Conservation (phyloP, 2,113 vertebrate genomes). For the Cavia aperea region DNA sequence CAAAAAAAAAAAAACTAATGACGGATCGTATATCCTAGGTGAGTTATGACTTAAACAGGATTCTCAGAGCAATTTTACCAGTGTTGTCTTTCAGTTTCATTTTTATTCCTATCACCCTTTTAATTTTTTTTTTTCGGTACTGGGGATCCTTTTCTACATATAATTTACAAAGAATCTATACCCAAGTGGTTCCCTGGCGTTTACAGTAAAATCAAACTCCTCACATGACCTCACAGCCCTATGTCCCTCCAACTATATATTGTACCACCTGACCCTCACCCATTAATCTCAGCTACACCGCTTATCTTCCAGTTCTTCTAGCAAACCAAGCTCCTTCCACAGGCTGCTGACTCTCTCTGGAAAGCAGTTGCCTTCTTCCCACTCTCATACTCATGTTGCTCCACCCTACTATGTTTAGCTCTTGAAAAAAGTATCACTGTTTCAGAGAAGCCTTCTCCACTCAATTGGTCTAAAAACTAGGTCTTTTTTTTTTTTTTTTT, state of each 20-base stretch:
- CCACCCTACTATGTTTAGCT: neutral
- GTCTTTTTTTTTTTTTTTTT: neutral
- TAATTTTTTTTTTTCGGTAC: neutral
- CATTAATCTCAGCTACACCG: neutral
- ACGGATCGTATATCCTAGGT: neutral
- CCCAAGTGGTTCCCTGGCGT: neutral
- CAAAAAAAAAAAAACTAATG: neutral
- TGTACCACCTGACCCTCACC: neutral
- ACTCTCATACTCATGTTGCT: neutral
- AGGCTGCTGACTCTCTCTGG: neutral
- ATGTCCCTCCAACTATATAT: neutral
- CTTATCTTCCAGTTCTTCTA: neutral
- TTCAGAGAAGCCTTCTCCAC: neutral
- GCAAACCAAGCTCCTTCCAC: neutral
- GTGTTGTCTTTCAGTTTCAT: neutral
- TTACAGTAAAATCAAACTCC: neutral
- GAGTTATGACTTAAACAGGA: neutral
- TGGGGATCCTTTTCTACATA: neutral
- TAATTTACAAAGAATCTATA: neutral
- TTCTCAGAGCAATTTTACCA: neutral
- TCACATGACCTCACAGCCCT: neutral
- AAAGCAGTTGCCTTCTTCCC: neutral
- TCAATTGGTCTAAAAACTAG: neutral
- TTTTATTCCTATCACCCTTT: constrained; percentile 6
- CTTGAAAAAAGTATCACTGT: neutral